Evolutionary conservation across 2,888 invertebrate species (phyloP).

Genomic region (Andrena hattorfiana): DNA sequence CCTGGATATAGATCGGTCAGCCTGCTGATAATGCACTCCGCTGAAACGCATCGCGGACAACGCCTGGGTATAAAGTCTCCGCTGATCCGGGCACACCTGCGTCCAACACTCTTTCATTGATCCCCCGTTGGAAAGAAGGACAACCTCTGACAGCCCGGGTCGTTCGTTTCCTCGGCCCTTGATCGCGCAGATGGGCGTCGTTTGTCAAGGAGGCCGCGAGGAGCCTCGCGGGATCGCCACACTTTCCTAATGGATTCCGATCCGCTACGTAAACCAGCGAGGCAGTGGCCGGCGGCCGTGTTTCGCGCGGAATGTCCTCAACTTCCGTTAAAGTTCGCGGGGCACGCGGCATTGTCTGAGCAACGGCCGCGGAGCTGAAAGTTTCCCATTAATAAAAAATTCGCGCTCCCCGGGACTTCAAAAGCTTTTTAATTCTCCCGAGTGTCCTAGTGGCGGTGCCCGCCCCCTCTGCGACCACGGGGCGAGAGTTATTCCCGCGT

Average conservation of each 20-base stretch:
- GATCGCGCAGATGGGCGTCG: no score
- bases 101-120: background rate
- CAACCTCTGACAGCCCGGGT: background rate
- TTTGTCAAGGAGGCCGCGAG: no score
- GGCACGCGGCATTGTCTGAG: slow-evolving; percentile 17
- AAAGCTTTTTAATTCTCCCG: slow-evolving; percentile 75
- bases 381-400: slow-evolving; percentile 67
- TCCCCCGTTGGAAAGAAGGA: background rate
- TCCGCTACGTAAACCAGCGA: background rate
- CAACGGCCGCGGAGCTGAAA: slow-evolving; percentile 44
- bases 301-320: background rate
- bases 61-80: slow-evolving; percentile 11
- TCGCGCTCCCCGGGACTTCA: slow-evolving; percentile 67
- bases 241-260: no score
- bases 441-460: slow-evolving; percentile 41
- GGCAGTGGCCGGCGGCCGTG: background rate
- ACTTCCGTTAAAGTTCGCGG: background rate
- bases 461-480: background rate
- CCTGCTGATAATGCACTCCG: slow-evolving; percentile 42
- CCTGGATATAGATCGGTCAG: slow-evolving; percentile 51
- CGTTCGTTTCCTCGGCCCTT: background rate
- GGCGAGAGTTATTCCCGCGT: slow-evolving; percentile 30
- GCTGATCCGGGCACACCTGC: slow-evolving; percentile 9
- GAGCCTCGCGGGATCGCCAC: no score
- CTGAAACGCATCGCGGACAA: slow-evolving; percentile 40